phyloP scores from a whole-genome alignment of 2,888 invertebrate species.

The Ethmia dodecea region DNA sequence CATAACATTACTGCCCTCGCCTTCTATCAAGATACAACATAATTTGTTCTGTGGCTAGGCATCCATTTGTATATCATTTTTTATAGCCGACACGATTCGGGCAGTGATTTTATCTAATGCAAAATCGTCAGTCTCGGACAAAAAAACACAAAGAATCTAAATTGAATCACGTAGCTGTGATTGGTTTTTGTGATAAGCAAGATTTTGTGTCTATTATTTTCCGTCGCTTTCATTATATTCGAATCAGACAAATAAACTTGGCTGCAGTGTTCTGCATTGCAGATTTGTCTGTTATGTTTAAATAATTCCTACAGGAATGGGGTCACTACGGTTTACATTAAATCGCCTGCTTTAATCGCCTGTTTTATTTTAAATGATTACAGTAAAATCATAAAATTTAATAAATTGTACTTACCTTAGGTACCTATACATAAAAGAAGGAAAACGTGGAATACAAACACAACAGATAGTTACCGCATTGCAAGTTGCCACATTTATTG shows the following conservation, averaged over 20 bases:
- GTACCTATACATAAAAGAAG: too few species aligned
- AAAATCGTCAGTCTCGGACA: conserved; percentile 15
- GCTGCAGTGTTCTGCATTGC: conserved; percentile 12
- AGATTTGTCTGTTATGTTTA: not conserved
- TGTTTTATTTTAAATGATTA: too few species aligned
- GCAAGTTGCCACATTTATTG: too few species aligned
- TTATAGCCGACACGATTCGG: conserved; percentile 40
- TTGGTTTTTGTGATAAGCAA: conserved; percentile 50
- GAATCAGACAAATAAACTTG: conserved; percentile 13
- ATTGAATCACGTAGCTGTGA: conserved; percentile 63
- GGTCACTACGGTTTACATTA: too few species aligned
- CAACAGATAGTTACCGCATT: too few species aligned
- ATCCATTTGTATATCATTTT: conserved; percentile 47
- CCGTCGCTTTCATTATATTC: conserved; percentile 18
- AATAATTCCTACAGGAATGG: too few species aligned
- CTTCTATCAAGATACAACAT: too few species aligned
- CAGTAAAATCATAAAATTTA: too few species aligned
- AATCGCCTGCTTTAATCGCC: too few species aligned
- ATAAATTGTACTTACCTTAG: too few species aligned
- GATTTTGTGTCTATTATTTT: conserved; percentile 29
- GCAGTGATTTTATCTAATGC: conserved; percentile 40
- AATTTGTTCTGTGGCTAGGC: conserved; percentile 47
- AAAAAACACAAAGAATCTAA: conserved; percentile 30
- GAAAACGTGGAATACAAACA: too few species aligned
- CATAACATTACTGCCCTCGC: too few species aligned